Evolutionary conservation across 2,888 invertebrate genomes (phyloP), one percentile per base, ranked within the genome.

Genomic region (Microchrysa polita): DNA sequence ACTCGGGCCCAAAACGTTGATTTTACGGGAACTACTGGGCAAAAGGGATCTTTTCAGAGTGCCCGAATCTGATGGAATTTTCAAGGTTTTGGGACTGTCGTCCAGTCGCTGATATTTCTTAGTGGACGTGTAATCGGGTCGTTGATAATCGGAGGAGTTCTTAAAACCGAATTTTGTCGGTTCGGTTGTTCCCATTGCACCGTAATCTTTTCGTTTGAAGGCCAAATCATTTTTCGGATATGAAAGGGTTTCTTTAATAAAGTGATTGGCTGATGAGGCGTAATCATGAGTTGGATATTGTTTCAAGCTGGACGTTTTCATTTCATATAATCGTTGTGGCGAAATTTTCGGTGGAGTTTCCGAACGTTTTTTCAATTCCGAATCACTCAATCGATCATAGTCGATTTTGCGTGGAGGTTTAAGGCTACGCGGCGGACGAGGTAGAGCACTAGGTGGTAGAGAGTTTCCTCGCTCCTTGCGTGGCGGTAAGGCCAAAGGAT

Each of bases 391-490:
- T 2, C 79, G 75, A 72, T 78, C 78, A 48, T 79, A 79, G 22
- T 79, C 79, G 22, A 77, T 77, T 73, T 79, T 79, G n/a, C 77
- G 55, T 1, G 77, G 77, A 18, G 78, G 77, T 61, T 79, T 79
- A 16, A 78, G 42, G 44, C 74, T 75, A 5, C 77, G 74, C 1
- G 79, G 78, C n/a, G 78, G 79, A 1, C 78, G 60, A 5, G 78
- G 79, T 12, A 79, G 27, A 12, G 79, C 79, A 67, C 78, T 78
- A 18, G 79, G 79, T 48, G 78, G 79, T 12, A 78, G 59, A 9
- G 79, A 79, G 61, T 76, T 75, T 12, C 78, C 77, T 1, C 79
- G 74, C 42, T 77, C 77, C 55, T 78, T 77, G 16, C 76, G 72
- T 9, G 77, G 76, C 14, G 77, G 76, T n/a, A 76, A n/a, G 20